Base-by-base conservation (phyloP, 2,888 invertebrate genomes). In the Deroplatys truncata region DNA sequence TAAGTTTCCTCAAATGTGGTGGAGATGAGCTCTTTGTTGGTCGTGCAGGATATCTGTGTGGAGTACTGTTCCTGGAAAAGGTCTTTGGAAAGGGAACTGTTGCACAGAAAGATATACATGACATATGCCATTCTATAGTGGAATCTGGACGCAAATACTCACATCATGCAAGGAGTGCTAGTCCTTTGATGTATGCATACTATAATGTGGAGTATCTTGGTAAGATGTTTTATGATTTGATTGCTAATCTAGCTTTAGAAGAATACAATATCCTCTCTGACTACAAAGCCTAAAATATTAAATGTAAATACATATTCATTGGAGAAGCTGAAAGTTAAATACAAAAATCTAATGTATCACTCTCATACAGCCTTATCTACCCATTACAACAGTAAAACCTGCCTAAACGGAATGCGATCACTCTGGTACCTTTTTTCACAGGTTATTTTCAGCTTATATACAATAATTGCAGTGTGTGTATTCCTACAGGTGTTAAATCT, bases 1-100 rank as follows among this genome's bases (percentile, higher is more conserved):
- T 93, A 88, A 93, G 94, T 91, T 96, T 96, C 92, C 93, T 96
- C 20, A 94, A 94, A 92, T 95, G 95, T 92, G 97, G 97, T 56
- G 96, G 97, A 72, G 98, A 98, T 93, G 98, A 98, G 93, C 94
- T 98, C 31, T 96, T 98, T 92, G 97, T 98, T 0, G 98, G 98
- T 0, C 94, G 98, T 91, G 96, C 98, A 84, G 98, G 98, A 0
- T 98, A 97, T 92, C 93, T 98, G 0, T 96, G 96, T 91, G 98
- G 97, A 9, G 95, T 96, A 9, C 93, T 97, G 49, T 97, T 97
- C 96, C 93, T 98, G 56, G 94, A 94, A 91, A 94, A 95, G 90
- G 95, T 96, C 90, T 93, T 95, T 7, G 93, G 94, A 90, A 93
- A 84, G n/a, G 86, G 84, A 28, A 31, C n/a, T 2, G 31, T 90